Evolutionary conservation across 2,888 invertebrate species (phyloP).

Genomic region (Glaucopsyche alexis): DNA sequence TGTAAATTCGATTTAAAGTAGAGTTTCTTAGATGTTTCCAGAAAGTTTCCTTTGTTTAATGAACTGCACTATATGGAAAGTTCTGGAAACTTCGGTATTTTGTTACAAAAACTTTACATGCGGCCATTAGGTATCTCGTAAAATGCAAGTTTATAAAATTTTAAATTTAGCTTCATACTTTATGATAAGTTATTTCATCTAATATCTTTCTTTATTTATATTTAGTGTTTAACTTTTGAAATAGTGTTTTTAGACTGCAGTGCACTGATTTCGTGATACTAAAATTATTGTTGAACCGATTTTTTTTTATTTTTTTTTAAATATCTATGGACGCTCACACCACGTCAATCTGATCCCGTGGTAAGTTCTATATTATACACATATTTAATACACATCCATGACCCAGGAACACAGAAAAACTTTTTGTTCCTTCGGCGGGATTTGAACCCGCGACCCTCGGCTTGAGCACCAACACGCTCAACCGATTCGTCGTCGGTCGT

Average conservation of each 20-base stretch:
- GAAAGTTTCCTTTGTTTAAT: conserved; percentile 49
- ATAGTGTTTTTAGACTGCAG: neutral
- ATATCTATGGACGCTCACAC: too few relatives aligned
- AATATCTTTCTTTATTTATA: conserved; percentile 22
- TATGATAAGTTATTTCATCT: conserved; percentile 21
- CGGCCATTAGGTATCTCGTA: conserved; percentile 33
- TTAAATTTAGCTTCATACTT: conserved; percentile 28
- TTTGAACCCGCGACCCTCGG: too few relatives aligned
- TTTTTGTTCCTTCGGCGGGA: too few relatives aligned
- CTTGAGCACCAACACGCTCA: too few relatives aligned
- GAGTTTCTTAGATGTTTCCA: conserved; percentile 18
- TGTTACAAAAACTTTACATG: conserved; percentile 39
- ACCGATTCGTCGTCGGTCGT: too few relatives aligned
- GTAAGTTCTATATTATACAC: too few relatives aligned
- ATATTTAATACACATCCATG: too few relatives aligned
- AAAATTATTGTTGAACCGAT: too few relatives aligned
- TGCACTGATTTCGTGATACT: too few relatives aligned
- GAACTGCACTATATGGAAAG: conserved; percentile 50
- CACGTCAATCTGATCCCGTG: too few relatives aligned
- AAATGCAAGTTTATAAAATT: conserved; percentile 27
- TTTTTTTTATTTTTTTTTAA: too few relatives aligned
- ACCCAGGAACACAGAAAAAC: too few relatives aligned
- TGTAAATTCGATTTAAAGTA: conserved; percentile 28
- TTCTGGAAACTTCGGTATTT: conserved; percentile 46
- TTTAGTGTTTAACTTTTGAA: conserved; percentile 9